phyloP scores from a whole-genome alignment of 1,140 invertebrate species.

The honey bee (Apis mellifera) region Amel_HAv3.1 CM009942.2:4105501-4106000 shows the following conservation, averaged over 20 bases:
- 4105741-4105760: conserved; percentile 44
- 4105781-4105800: conserved; percentile 76
- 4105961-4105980: neutral
- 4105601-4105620: conserved; percentile 1
- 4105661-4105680: neutral
- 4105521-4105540: conserved; percentile 2
- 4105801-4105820: conserved; percentile 79
- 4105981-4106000: too few relatives aligned
- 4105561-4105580: neutral
- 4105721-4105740: conserved; percentile 43
- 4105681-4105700: neutral
- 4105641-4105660: neutral
- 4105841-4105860: conserved; percentile 81
- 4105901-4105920: neutral
- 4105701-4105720: too few relatives aligned
- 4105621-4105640: neutral
- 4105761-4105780: conserved; percentile 80
- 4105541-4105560: neutral
- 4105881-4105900: conserved; percentile 39
- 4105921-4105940: neutral
- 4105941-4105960: neutral
- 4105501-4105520: neutral
- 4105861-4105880: conserved; percentile 67
- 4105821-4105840: conserved; percentile 70
- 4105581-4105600: too few relatives aligned